phyloP scores from a whole-genome alignment of 1,140 invertebrate genomes.

The Phenacoccus solenopsis region DNA sequence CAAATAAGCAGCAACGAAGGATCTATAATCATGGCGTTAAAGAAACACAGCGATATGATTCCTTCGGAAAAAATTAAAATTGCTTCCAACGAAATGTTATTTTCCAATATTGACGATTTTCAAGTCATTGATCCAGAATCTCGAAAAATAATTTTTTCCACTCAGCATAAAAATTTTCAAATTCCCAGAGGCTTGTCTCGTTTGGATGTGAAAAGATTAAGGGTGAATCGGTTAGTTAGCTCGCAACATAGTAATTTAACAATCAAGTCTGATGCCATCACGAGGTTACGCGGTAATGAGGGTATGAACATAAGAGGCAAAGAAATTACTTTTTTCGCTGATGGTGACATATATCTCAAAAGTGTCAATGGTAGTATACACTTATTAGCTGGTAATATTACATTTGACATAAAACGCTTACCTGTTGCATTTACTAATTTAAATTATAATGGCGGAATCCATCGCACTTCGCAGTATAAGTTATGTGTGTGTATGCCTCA shows the following conservation, averaged over 20 bases:
- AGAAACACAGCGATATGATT: constrained; percentile 36
- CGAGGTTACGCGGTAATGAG: constrained; percentile 28
- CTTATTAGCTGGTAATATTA: constrained; percentile 52
- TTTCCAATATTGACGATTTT: constrained; percentile 53
- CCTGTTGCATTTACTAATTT: constrained; percentile 41
- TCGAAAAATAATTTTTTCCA: constrained; percentile 56
- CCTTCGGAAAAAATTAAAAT: constrained; percentile 35
- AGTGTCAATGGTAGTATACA: constrained; percentile 65
- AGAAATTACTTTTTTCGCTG: constrained; percentile 51
- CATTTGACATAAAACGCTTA: constrained; percentile 55
- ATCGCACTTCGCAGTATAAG: constrained; percentile 44
- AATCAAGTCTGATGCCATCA: constrained; percentile 40
- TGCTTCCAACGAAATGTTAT: constrained; percentile 41
- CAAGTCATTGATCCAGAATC: constrained; percentile 49
- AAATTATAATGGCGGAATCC: not conserved
- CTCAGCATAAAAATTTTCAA: constrained; percentile 54
- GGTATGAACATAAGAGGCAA: constrained; percentile 45
- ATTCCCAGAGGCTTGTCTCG: constrained; percentile 52
- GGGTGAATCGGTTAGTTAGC: constrained; percentile 57
- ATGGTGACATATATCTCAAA: constrained; percentile 63
- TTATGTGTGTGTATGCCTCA: constrained; percentile 77
- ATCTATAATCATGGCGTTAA: constrained; percentile 33
- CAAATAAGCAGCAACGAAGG: constrained; percentile 49
- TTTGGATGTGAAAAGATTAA: constrained; percentile 50
- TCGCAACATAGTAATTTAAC: constrained; percentile 51